Conservation (phyloP, 2,113 vertebrate genomes). For the Burhinus bistriatus region DNA sequence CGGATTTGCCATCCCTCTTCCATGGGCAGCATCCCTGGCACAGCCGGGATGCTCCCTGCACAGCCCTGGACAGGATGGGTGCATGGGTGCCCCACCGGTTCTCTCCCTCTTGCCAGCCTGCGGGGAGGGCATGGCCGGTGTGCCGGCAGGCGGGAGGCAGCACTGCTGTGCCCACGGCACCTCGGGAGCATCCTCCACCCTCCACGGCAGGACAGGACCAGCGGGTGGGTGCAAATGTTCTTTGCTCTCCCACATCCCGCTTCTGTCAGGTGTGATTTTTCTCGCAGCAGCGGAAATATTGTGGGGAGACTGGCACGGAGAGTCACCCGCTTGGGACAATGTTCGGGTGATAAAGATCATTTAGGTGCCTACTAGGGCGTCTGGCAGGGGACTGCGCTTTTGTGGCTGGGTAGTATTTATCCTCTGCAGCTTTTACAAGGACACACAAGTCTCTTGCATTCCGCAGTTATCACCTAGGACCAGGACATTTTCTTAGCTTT, state of each 20-base stretch:
- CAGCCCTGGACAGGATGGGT: background rate
- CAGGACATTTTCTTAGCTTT: background rate
- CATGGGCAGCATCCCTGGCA: background rate
- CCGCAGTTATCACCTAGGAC: background rate
- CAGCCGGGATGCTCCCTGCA: background rate
- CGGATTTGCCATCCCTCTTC: background rate
- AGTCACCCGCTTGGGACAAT: background rate
- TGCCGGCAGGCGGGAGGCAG: background rate
- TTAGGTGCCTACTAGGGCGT: background rate
- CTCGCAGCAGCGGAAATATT: background rate
- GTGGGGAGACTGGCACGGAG: background rate
- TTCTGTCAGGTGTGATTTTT: background rate
- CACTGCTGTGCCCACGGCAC: background rate
- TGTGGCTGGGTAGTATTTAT: background rate
- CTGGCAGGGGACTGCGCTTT: background rate
- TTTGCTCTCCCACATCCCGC: background rate
- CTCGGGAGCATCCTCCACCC: background rate
- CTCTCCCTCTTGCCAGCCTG: background rate
- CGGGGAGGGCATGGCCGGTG: background rate
- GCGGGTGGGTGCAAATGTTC: background rate
- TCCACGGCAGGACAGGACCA: background rate
- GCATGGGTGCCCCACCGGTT: background rate
- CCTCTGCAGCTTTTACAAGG: background rate
- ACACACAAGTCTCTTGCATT: background rate
- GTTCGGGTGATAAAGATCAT: background rate